Evolutionary conservation across 1,140 invertebrate genomes (phyloP).

Genomic region (Nomia melanderi): DNA sequence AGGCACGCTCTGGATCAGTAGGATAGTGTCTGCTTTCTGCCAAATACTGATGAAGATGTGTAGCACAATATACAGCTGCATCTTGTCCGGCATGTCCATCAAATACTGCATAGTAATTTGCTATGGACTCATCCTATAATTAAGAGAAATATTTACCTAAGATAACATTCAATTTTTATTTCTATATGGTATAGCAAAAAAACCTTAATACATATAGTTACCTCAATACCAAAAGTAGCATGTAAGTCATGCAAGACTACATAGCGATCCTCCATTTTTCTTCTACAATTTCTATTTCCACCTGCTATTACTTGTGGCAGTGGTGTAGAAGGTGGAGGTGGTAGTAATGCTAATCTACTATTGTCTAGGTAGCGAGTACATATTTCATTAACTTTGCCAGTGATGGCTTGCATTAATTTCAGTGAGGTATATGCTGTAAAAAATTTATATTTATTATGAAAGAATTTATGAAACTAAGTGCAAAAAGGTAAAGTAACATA

Average conservation of each 20-base stretch:
- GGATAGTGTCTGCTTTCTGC: constrained; percentile 87
- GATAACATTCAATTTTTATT: neutral
- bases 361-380: constrained; percentile 86
- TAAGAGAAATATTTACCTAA: constrained; percentile 10
- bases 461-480: neutral
- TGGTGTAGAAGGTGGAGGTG: constrained; percentile 80
- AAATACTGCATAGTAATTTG: constrained; percentile 95
- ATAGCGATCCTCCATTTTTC: constrained; percentile 94
- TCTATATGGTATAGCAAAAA: neutral
- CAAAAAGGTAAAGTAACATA: constrained; percentile 68
- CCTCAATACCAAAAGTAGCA: constrained; percentile 84
- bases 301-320: constrained; percentile 81
- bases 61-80: constrained; percentile 92
- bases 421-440: constrained; percentile 86
- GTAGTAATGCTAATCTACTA: constrained; percentile 81
- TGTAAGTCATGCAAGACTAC: constrained; percentile 88
- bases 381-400: constrained; percentile 86
- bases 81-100: constrained; percentile 97
- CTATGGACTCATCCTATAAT: constrained; percentile 82
- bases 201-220: constrained; percentile 40
- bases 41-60: constrained; percentile 94
- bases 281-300: constrained; percentile 89
- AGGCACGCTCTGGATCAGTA: constrained; percentile 85
- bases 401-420: constrained; percentile 87
- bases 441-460: constrained; percentile 9